Evolutionary conservation across 2,113 vertebrate species (phyloP).

Genomic region (Poeciliopsis prolifica): DNA sequence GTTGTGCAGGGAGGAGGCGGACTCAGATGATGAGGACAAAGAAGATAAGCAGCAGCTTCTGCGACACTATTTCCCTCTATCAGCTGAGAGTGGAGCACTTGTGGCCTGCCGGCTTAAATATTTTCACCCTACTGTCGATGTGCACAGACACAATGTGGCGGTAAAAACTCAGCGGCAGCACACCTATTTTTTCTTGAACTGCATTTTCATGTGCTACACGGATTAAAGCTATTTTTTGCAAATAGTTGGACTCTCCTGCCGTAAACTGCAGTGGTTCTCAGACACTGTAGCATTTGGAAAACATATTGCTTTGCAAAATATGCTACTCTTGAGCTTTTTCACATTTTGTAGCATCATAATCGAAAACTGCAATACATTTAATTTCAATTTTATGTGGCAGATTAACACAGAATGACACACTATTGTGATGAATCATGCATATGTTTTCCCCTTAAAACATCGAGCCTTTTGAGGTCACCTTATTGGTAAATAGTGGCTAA

Average conservation of each 20-base stretch:
- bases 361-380: not conserved
- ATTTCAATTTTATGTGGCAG: not conserved
- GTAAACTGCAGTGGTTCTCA: not conserved
- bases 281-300: not conserved
- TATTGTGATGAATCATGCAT: not conserved
- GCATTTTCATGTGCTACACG: not conserved
- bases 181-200: not conserved
- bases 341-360: no score
- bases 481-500: not conserved
- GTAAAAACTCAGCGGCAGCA: not conserved
- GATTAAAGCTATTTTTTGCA: not conserved
- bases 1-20: conserved; percentile 24
- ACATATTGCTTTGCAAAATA: not conserved
- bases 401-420: not conserved
- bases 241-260: not conserved
- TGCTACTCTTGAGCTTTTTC: not conserved
- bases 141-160: not conserved
- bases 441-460: not conserved
- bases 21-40: conserved; percentile 39
- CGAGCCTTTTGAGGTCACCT: not conserved
- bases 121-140: conserved; percentile 29
- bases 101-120: conserved; percentile 24
- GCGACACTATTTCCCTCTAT: conserved; percentile 48
- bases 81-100: conserved; percentile 33
- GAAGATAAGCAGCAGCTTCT: conserved; percentile 61